Evolutionary conservation across 2,888 invertebrate species (phyloP).

Genomic region (Cremastinae sp.): DNA sequence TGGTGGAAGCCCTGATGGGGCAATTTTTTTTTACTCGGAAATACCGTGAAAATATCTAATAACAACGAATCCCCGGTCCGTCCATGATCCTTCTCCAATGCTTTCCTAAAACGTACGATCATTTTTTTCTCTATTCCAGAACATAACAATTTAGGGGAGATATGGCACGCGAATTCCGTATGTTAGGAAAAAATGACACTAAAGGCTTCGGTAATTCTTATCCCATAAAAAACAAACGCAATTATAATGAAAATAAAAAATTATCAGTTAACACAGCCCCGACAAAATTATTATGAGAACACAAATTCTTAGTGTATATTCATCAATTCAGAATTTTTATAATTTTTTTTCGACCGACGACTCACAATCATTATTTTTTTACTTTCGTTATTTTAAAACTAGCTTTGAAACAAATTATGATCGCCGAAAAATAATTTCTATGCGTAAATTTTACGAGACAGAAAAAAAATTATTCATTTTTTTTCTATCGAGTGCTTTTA

Average conservation of each 20-base stretch:
- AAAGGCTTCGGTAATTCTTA: neutral
- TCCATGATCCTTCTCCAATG: neutral
- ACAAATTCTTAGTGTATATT: no score
- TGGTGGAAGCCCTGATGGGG: neutral
- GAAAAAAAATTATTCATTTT: neutral
- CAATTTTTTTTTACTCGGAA: conserved; percentile 27
- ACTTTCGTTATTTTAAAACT: no score
- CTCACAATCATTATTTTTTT: no score
- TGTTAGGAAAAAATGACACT: neutral
- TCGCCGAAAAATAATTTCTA: neutral
- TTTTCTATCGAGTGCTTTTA: conserved; percentile 2
- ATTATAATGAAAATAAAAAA: no score
- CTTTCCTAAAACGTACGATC: neutral
- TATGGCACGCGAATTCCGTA: neutral
- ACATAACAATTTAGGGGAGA: neutral
- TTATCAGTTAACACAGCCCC: no score
- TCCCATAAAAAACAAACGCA: neutral
- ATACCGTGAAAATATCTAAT: conserved; percentile 4
- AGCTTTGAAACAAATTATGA: no score
- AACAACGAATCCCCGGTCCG: conserved; percentile 8
- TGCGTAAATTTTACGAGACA: neutral
- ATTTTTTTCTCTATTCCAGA: neutral
- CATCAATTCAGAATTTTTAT: no score
- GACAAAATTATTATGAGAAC: no score
- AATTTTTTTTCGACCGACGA: no score